Percentiles rank a stretch among this genome's conserved stretches.
These are phyloP conservation scores for Ptilodon capucinus DNA, from an alignment of 2,888 invertebrate genomes.

Conservation along the genomic window DNA sequence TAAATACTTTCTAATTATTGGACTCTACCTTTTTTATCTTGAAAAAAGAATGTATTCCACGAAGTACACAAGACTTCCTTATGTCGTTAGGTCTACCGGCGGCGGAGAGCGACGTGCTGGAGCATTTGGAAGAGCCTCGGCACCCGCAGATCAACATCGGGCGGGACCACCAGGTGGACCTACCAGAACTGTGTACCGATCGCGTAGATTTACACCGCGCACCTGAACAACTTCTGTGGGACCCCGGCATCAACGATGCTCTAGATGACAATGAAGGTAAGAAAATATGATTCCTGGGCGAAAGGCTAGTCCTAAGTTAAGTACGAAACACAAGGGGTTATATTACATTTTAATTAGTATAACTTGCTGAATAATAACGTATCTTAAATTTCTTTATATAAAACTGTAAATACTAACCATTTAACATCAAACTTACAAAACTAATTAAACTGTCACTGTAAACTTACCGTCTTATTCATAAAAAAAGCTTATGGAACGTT, in stretches of 20 bases:
- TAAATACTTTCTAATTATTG: slow-evolving; percentile 21
- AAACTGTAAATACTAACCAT: too few relatives aligned
- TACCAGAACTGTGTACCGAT: slow-evolving; percentile 83
- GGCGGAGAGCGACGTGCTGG: slow-evolving; percentile 55
- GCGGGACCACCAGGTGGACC: slow-evolving; percentile 91
- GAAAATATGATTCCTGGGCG: too few relatives aligned
- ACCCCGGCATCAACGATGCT: slow-evolving; percentile 89
- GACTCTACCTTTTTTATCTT: not conserved
- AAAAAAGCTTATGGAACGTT: too few relatives aligned
- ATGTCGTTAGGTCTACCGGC: slow-evolving; percentile 40
- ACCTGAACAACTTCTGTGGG: slow-evolving; percentile 92
- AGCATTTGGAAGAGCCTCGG: slow-evolving; percentile 62
- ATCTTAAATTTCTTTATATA: too few relatives aligned
- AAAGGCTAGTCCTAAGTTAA: too few relatives aligned
- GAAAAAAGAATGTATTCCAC: not conserved
- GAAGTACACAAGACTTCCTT: not conserved
- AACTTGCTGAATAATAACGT: too few relatives aligned
- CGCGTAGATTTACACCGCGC: slow-evolving; percentile 79
- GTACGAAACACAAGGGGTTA: too few relatives aligned
- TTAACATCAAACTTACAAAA: too few relatives aligned
- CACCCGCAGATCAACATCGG: slow-evolving; percentile 94
- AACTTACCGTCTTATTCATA: too few relatives aligned
- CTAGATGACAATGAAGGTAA: slow-evolving; percentile 90
- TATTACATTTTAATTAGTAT: too few relatives aligned
- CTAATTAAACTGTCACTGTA: too few relatives aligned